phyloP scores from a whole-genome alignment of 2,113 vertebrate species.

The Dendropsophus ebraccatus region DNA sequence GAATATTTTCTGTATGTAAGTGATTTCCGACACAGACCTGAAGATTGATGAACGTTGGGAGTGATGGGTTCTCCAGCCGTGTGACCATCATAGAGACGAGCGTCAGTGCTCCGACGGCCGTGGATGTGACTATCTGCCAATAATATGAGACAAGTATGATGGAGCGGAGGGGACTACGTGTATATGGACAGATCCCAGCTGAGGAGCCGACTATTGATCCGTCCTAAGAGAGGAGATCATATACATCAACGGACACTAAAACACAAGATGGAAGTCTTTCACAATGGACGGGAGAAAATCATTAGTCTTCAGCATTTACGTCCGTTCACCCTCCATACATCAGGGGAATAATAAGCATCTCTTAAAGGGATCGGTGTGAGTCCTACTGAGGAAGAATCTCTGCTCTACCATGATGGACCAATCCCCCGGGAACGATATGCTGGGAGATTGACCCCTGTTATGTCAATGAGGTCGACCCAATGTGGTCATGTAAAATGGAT shows the following conservation, averaged over 20 bases:
- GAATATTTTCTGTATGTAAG: conserved; percentile 28
- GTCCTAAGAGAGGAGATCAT: conserved; percentile 4
- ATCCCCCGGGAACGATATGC: not conserved
- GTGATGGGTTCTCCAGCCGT: not conserved
- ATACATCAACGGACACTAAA: not conserved
- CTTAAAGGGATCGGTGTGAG: not conserved
- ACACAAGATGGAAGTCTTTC: not conserved
- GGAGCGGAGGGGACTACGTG: conserved; percentile 9
- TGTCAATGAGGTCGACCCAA: not conserved
- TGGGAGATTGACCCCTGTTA: not conserved
- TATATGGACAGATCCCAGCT: not conserved
- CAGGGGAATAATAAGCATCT: not conserved
- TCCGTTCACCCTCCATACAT: not conserved
- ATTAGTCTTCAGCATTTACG: not conserved
- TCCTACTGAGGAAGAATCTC: not conserved
- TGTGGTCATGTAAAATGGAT: not conserved
- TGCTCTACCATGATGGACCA: not conserved
- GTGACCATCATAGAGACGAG: conserved; percentile 15
- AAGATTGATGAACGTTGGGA: conserved; percentile 7
- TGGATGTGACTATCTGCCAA: conserved; percentile 11
- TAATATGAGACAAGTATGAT: not conserved
- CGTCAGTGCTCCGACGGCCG: not conserved
- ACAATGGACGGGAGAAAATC: not conserved
- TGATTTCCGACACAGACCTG: conserved; percentile 14
- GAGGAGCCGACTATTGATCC: conserved; percentile 26